A percentile compares a stretch with the other conserved stretches of the same genome.
phyloP scores from a whole-genome alignment of 2,888 invertebrate genomes.

The Meiosimyza decipiens region DNA sequence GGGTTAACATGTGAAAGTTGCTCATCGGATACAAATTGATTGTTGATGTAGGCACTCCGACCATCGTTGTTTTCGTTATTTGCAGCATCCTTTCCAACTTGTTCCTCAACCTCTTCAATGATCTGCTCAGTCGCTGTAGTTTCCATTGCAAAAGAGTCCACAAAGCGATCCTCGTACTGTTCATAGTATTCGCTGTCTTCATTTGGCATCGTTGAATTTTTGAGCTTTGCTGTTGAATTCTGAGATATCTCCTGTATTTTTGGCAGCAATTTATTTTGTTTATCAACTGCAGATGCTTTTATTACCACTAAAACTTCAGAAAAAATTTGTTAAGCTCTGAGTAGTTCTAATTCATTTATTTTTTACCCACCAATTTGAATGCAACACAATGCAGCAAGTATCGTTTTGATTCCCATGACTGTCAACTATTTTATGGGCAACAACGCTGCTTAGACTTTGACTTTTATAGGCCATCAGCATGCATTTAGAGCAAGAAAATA shows the following conservation, averaged over 20 bases:
- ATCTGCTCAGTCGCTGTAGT: not conserved
- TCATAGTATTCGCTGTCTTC: not conserved
- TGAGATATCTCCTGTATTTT: too few relatives aligned
- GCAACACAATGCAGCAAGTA: not conserved
- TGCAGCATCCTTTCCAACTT: not conserved
- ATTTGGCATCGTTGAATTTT: too few relatives aligned
- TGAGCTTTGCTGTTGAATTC: too few relatives aligned
- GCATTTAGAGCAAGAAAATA: not conserved
- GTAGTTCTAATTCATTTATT: not conserved
- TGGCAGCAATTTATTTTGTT: too few relatives aligned
- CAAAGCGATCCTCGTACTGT: too few relatives aligned
- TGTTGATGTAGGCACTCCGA: constrained; percentile 58
- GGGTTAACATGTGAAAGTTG: constrained; percentile 44
- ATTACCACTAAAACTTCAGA: constrained; percentile 4
- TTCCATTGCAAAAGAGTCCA: too few relatives aligned
- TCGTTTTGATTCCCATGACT: not conserved
- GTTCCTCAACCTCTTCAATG: not conserved
- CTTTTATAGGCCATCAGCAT: constrained; percentile 12
- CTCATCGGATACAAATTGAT: constrained; percentile 54
- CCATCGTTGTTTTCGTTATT: constrained; percentile 44
- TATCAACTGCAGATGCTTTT: not conserved
- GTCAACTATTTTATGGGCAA: not conserved
- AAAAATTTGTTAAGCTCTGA: not conserved
- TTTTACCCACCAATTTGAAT: constrained; percentile 1
- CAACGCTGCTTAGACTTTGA: too few relatives aligned